Percentiles rank a stretch among this genome's conserved stretches.
Evolutionary conservation across 2,797 vertebrate genomes (phyloP).

Genomic region (Petrocephalus schoutedeni): DNA sequence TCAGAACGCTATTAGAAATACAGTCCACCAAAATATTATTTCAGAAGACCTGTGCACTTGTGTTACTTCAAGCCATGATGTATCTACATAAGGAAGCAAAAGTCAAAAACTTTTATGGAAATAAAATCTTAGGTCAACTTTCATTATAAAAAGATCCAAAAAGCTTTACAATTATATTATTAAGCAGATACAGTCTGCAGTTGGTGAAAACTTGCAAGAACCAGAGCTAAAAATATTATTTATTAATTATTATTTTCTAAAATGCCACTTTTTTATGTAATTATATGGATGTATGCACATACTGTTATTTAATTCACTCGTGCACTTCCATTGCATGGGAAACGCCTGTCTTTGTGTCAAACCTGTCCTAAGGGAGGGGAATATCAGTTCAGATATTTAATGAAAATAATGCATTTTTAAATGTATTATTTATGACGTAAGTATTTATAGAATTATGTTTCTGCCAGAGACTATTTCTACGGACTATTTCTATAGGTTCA

Average conservation of each 20-base stretch:
- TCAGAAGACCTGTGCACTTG: neutral
- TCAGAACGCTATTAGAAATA: neutral
- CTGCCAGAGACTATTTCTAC: neutral
- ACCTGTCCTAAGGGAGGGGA: neutral
- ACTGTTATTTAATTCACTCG: neutral
- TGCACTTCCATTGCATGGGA: neutral
- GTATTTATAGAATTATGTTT: neutral
- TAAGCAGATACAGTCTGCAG: neutral
- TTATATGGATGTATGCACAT: neutral
- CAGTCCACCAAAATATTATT: neutral
- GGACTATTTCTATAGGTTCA: neutral
- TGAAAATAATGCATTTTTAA: neutral
- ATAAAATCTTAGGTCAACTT: neutral
- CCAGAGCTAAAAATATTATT: neutral
- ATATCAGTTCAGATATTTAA: neutral
- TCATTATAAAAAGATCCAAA: neutral
- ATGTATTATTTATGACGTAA: neutral
- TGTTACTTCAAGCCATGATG: neutral
- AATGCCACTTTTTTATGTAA: neutral
- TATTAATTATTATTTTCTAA: neutral
- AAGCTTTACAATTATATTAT: neutral
- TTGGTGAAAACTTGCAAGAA: neutral
- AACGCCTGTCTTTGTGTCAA: neutral
- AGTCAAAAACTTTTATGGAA: neutral
- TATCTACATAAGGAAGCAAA: neutral